Evolutionary conservation across 2,888 invertebrate species (phyloP).

Genomic region (Hermaeophaga mercurialis): DNA sequence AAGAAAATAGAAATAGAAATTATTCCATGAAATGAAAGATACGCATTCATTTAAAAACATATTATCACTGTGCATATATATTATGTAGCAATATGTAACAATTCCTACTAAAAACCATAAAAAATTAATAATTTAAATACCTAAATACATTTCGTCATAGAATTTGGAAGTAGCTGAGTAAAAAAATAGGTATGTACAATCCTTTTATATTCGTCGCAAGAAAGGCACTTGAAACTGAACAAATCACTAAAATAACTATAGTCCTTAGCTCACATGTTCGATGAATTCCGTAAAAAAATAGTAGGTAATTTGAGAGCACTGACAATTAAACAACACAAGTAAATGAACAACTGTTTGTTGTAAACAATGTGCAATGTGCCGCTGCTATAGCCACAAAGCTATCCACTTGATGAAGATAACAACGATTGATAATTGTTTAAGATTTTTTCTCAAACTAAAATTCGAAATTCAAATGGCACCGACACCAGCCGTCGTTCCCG

Average conservation of each 20-base stretch:
- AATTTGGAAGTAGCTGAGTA: constrained; percentile 2
- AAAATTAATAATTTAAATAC: too few species aligned
- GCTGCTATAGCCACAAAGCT: constrained; percentile 17
- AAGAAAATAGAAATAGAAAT: too few species aligned
- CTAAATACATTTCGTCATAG: constrained; percentile 22
- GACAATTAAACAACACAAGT: constrained; percentile 27
- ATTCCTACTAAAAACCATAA: too few species aligned
- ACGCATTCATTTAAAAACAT: too few species aligned
- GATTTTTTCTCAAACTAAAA: constrained; percentile 40
- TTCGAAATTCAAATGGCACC: constrained; percentile 52
- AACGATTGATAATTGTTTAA: constrained; percentile 25
- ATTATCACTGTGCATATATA: too few species aligned
- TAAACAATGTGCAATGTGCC: constrained; percentile 41
- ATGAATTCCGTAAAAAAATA: too few species aligned
- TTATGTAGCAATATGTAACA: too few species aligned
- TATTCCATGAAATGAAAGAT: too few species aligned
- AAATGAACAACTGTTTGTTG: constrained; percentile 33
- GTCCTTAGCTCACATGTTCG: constrained; percentile 18
- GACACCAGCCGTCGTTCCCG: constrained; percentile 55
- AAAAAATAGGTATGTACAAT: constrained; percentile 7
- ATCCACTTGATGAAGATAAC: constrained; percentile 24
- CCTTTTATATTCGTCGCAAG: constrained; percentile 12
- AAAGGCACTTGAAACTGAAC: not conserved
- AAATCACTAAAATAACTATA: constrained; percentile 17
- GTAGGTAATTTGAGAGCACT: constrained; percentile 22